phyloP scores from a whole-genome alignment of 2,797 vertebrate genomes.

The Phalanger gymnotis region DNA sequence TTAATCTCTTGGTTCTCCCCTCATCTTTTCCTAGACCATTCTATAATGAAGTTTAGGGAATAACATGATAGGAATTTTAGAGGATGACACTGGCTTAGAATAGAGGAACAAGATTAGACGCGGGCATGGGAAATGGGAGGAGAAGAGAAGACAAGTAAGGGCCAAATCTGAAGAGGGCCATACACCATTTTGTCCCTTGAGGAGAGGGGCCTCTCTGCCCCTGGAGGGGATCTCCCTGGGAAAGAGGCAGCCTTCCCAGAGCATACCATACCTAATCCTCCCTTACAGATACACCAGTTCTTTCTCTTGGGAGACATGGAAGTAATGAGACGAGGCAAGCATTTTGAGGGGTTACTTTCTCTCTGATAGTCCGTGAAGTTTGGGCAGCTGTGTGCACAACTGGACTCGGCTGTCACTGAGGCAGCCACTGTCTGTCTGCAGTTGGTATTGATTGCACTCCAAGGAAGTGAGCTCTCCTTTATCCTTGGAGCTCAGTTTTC shows the following conservation, averaged over 20 bases:
- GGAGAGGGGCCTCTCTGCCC: not conserved
- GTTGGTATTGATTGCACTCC: not conserved
- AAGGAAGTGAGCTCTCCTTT: not conserved
- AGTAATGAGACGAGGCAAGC: not conserved
- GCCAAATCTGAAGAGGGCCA: not conserved
- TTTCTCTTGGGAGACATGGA: not conserved
- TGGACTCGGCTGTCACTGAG: conserved; percentile 76
- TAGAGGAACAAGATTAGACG: not conserved
- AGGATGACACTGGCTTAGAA: not conserved
- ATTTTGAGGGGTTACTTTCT: not conserved
- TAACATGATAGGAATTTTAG: not conserved
- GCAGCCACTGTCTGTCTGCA: not conserved
- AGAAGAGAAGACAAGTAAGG: not conserved
- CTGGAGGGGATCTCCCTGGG: not conserved
- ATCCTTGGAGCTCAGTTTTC: not conserved
- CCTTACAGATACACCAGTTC: not conserved
- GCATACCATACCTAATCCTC: not conserved
- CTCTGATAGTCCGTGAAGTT: conserved; percentile 83
- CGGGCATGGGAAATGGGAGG: not conserved
- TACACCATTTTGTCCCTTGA: not conserved
- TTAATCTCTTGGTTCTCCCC: not conserved
- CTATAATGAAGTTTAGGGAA: not conserved
- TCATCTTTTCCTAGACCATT: not conserved
- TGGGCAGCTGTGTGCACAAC: conserved; percentile 85
- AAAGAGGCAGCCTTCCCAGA: not conserved